Conservation (phyloP, 2,113 vertebrate genomes). For the Triplophysa siluroides region DNA sequence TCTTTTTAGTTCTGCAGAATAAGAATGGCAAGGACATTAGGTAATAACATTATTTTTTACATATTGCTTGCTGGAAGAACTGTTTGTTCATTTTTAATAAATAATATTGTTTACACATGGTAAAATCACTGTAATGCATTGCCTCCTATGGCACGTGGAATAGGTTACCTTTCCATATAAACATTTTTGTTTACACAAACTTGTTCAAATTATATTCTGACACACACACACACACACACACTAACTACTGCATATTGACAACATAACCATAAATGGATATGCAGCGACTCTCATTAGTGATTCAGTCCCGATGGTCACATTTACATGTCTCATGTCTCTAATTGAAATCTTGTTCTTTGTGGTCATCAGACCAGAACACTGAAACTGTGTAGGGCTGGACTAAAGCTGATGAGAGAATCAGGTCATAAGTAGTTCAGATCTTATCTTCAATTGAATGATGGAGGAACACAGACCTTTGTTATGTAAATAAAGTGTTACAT, state of each 20-base stretch:
- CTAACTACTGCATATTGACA: not conserved
- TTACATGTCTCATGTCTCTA: conserved; percentile 3
- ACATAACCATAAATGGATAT: not conserved
- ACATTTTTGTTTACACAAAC: too few species aligned
- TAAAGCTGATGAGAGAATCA: not conserved
- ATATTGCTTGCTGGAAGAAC: too few species aligned
- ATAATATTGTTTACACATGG: too few species aligned
- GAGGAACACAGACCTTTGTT: conserved; percentile 46
- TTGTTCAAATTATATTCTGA: too few species aligned
- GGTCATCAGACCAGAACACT: conserved; percentile 11
- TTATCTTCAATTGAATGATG: conserved; percentile 41
- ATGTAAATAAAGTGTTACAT: conserved; percentile 48
- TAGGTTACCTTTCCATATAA: too few species aligned
- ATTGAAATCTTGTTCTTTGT: conserved; percentile 23
- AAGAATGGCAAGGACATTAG: too few species aligned
- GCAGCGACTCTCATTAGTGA: not conserved
- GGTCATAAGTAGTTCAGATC: conserved; percentile 41
- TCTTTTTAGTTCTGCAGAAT: too few species aligned
- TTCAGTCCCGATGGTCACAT: conserved; percentile 16
- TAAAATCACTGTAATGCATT: too few species aligned
- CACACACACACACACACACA: too few species aligned
- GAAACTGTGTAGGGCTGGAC: conserved; percentile 3
- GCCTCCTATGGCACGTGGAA: too few species aligned
- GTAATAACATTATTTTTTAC: too few species aligned
- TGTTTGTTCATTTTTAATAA: too few species aligned